Percentiles rank a stretch among this genome's conserved stretches.
phyloP scores from a whole-genome alignment of 2,113 vertebrate species.

The Anolis sagrei region DNA sequence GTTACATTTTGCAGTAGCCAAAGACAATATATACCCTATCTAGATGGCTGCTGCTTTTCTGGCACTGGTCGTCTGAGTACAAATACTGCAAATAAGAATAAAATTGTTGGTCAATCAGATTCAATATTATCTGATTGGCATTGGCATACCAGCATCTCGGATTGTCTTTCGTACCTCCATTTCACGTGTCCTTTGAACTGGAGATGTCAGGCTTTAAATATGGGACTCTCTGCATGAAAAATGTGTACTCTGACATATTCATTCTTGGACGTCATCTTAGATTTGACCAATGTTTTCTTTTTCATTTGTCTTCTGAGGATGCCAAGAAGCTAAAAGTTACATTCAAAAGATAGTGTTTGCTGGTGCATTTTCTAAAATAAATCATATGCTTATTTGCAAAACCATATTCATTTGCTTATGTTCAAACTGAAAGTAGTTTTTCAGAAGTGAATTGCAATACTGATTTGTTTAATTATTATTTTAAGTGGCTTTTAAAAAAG shows the following conservation, averaged over 20 bases:
- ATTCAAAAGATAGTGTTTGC: not conserved
- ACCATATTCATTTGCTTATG: not conserved
- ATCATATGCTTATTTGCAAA: not conserved
- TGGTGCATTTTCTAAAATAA: not conserved
- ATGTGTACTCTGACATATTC: not conserved
- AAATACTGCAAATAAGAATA: not conserved
- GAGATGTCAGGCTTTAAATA: not conserved
- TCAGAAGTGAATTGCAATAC: rapidly evolving
- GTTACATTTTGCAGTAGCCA: too few relatives aligned
- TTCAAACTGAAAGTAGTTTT: rapidly evolving
- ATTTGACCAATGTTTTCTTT: not conserved
- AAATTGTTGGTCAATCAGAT: not conserved
- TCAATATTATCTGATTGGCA: not conserved
- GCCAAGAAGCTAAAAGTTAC: not conserved
- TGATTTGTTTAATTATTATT: not conserved
- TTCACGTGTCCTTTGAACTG: not conserved
- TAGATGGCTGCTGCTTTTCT: not conserved
- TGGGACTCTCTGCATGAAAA: not conserved
- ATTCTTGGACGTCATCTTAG: not conserved
- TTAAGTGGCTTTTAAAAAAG: not conserved
- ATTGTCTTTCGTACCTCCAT: not conserved
- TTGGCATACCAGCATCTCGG: not conserved
- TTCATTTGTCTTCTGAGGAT: not conserved
- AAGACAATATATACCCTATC: not conserved
- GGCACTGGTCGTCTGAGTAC: not conserved